Conservation (phyloP, 1,140 invertebrate species). For the Drosophila prosaltans region DNA sequence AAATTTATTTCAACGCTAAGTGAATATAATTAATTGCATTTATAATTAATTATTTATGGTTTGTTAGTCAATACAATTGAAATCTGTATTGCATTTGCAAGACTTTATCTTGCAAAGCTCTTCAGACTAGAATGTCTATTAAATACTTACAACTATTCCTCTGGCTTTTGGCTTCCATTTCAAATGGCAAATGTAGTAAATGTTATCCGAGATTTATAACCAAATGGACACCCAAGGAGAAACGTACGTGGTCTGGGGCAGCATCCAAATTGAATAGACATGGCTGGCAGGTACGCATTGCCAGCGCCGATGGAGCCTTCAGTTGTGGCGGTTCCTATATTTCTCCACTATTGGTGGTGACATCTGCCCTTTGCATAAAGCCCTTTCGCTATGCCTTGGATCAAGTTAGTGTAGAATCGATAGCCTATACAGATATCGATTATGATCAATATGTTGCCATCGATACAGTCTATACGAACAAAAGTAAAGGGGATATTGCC, state of each 20-base stretch:
- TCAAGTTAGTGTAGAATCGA: conserved; percentile 24
- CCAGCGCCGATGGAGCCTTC: conserved; percentile 27
- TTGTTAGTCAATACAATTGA: too few relatives aligned
- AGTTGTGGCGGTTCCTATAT: conserved; percentile 42
- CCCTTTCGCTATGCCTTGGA: conserved; percentile 22
- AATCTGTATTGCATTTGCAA: too few relatives aligned
- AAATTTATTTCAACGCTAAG: too few relatives aligned
- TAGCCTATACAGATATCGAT: conserved; percentile 1
- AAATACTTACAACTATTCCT: not conserved
- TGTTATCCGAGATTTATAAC: conserved; percentile 2
- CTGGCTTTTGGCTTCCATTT: not conserved
- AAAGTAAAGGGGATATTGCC: not conserved
- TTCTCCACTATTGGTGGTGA: conserved; percentile 34
- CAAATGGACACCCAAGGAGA: not conserved
- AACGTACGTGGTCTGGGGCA: conserved; percentile 22
- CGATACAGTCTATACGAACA: conserved; percentile 24
- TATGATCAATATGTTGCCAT: conserved; percentile 24
- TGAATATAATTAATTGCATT: too few relatives aligned
- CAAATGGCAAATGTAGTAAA: not conserved
- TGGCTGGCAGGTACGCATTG: conserved; percentile 40
- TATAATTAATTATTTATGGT: too few relatives aligned
- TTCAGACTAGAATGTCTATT: not conserved
- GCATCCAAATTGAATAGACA: conserved; percentile 22
- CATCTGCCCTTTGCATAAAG: conserved; percentile 41
- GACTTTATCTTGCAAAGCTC: too few relatives aligned